Base-by-base conservation (phyloP, 2,797 vertebrate species). In the Kryptolebias ocellatus region DNA sequence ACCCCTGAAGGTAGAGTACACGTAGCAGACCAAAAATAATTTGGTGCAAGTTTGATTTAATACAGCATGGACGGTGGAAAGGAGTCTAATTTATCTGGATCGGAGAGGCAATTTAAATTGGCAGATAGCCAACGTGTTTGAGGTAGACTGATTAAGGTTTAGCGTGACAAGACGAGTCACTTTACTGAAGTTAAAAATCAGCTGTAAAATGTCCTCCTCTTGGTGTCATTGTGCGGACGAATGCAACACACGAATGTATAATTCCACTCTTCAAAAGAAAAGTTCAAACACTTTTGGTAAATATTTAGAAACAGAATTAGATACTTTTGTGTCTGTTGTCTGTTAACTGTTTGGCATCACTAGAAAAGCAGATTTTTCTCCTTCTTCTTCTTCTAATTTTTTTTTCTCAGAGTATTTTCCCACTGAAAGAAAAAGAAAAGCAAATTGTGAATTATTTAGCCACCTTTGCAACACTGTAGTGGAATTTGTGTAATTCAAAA, bases 401-500 rank as follows among this genome's bases (percentile, higher is more conserved):
- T 64, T 14, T 46, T n/a, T 37, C 37, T 51, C 12, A 34, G 29
- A 79, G 31, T 9, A 8, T 45, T 70, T 63, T 42, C 67, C 27
- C 27, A 39, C 34, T 70, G 52, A 63, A 65, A 78, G 53, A 61
- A 71, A 63, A 68, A 52, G 53, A 44, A 83, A 83, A 76, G 60
- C 74, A 76, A 79, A 77, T 53, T 11, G 46, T 92, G 74, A 90
- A 90, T 93, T 85, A 92, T 93, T 92, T 77, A 90, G 4, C 68
- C 68, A 65, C 59, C 78, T 89, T 89, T 88, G 80, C 83, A 77
- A 74, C 79, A 78, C 84, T 42, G 59, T 62, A 56, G 72, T 50
- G 49, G 82, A 84, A 86, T 92, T 86, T 90, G 76, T 89, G 89
- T 90, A 89, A 92, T 87, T 92, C 85, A 80, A 84, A 89, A 68